These are phyloP conservation scores for zebrafish (Danio rerio) DNA, from an alignment of 2,113 vertebrate genomes.

Conservation along the genomic window DNA sequence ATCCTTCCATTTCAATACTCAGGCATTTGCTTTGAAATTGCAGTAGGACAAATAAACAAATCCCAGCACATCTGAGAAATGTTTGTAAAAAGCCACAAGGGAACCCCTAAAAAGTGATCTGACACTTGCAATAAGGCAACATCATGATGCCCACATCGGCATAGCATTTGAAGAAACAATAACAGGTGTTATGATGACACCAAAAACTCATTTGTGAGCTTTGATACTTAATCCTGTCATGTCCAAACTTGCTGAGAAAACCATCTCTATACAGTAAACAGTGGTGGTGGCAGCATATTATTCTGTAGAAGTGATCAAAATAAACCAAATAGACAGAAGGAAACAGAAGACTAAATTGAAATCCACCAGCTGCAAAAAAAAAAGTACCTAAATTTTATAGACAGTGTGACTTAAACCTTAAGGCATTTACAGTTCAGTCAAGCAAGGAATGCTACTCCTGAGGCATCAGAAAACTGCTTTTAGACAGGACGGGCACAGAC, in stretches of 20 bases:
- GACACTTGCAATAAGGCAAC: neutral
- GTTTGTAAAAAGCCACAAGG: too few species aligned
- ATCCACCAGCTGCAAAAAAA: neutral
- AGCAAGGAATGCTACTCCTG: neutral
- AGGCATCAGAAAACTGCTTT: neutral
- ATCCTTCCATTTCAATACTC: too few species aligned
- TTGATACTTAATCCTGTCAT: neutral
- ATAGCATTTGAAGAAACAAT: neutral
- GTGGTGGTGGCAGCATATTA: neutral
- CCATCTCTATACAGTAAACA: neutral
- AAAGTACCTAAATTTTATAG: too few species aligned
- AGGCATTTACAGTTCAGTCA: neutral
- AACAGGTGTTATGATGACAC: neutral
- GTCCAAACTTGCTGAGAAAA: neutral
- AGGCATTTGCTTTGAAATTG: too few species aligned
- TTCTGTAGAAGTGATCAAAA: neutral
- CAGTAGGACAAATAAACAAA: too few species aligned
- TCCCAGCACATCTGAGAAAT: too few species aligned
- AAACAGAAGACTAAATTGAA: neutral
- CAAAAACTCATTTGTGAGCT: neutral
- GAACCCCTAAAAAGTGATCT: too few species aligned
- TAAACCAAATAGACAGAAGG: neutral
- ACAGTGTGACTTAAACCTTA: neutral
- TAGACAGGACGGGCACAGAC: neutral
- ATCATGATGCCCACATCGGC: neutral